Percentiles rank a stretch among this genome's conserved stretches.
Conservation (phyloP, 2,113 vertebrate species). For the Strix uralensis region DNA sequence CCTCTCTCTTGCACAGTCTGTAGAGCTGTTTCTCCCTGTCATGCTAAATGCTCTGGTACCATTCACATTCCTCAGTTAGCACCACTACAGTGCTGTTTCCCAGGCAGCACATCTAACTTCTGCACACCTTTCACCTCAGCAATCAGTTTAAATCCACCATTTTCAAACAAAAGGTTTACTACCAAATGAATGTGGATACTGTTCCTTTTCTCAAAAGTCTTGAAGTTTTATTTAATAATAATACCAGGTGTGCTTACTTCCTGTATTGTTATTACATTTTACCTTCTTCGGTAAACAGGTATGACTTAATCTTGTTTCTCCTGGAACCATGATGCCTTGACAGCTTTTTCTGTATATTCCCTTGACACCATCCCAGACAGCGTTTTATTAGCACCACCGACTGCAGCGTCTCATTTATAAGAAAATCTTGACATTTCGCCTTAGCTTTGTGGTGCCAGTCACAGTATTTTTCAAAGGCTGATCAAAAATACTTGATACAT, state of each 20-base stretch:
- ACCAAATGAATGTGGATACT: background rate
- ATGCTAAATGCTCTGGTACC: background rate
- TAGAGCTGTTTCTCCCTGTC: background rate
- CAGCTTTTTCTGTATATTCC: background rate
- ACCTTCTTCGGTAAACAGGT: background rate
- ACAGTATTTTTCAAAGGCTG: slow-evolving; percentile 9
- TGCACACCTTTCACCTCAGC: background rate
- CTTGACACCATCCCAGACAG: background rate
- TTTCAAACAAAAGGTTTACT: background rate
- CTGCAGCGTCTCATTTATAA: background rate
- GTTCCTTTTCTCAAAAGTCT: background rate
- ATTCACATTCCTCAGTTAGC: background rate
- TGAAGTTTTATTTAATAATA: background rate
- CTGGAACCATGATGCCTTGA: background rate
- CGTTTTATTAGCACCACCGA: background rate
- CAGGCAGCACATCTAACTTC: background rate
- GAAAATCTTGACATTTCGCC: background rate
- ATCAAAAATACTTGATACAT: background rate
- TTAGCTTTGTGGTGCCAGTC: background rate
- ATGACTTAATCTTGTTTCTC: background rate
- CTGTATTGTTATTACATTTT: background rate
- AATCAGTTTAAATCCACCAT: background rate
- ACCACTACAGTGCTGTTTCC: background rate
- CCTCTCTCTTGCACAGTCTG: background rate
- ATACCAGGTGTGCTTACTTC: background rate